Base-by-base conservation (phyloP, 2,888 invertebrate genomes). In the Panorpa germanica region DNA sequence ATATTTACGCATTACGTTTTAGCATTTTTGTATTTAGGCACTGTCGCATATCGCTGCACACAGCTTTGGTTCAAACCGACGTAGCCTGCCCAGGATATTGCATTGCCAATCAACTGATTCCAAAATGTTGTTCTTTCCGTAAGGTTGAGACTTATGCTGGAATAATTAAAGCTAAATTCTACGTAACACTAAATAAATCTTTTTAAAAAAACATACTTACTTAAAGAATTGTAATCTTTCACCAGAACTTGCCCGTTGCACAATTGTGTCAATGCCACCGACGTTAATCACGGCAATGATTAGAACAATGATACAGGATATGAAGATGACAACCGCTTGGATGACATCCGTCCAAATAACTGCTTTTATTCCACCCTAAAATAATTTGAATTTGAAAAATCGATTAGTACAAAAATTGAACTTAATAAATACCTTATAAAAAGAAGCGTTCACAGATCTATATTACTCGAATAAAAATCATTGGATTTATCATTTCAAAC, bases 41-140 rank as follows among this genome's bases (percentile, higher is more conserved):
- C 51, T 1, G 73, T 65, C 19, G 70, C 58, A 37, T 73, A 70
- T 35, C 75, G 56, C 42, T 77, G 76, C 1, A 77, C 72, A 59
- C 72, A 71, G 28, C 70, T 70, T 49, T 77, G 77, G 51, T 74
- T 72, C 8, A 71, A 62, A 9, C 70, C 62, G 41, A 73, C 68
- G 41, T 70, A 66, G 2, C 67, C 57, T 6, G 66, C 57, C 63
- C 68, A 70, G 35, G 65, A 58, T 5, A 63, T 45, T 23, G 63
- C 58, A 8, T 68, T 67, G 8, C 65, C 62, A 29, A 68, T 48
- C 9, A 65, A 43, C 16, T 66, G 58, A 23, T 67, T 61, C 67
- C 72, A 75, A 9, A 74, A 53, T 0, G 73, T 67, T 34, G 68
- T 65, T 16, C 76, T 57, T 23, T 63, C 60, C 28, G 61, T 63